These are phyloP conservation scores for Eucriotettix oculatus DNA, from an alignment of 2,888 invertebrate species.

Conservation along the genomic window DNA sequence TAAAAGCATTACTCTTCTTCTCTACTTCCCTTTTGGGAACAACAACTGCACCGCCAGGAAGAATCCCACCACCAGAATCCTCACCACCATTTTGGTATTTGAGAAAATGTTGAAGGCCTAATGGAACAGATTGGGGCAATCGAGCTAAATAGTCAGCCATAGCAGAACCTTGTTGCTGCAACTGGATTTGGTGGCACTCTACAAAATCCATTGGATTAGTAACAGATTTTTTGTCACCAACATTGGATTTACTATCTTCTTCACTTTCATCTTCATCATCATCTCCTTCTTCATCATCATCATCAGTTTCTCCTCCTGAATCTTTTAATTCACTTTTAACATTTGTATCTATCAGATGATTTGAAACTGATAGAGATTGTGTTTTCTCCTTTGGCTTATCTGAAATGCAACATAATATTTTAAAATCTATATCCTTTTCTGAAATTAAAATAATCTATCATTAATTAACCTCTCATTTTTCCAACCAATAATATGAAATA, in stretches of 20 bases:
- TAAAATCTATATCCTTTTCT: no score
- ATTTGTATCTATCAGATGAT: no score
- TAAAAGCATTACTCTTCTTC: neutral
- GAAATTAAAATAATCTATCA: no score
- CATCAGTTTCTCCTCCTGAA: neutral
- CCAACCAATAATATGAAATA: no score
- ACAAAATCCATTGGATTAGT: neutral
- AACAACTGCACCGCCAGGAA: conserved; percentile 17
- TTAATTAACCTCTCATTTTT: no score
- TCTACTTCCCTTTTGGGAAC: neutral
- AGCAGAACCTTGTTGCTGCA: conserved; percentile 16
- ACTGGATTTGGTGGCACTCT: neutral
- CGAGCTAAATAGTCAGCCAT: conserved; percentile 27
- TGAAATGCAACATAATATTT: neutral
- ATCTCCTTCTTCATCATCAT: neutral
- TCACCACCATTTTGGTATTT: conserved; percentile 21
- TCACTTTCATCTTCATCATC: neutral
- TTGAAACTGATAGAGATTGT: neutral
- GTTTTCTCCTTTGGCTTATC: neutral
- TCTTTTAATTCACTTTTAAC: neutral
- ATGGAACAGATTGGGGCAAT: conserved; percentile 22
- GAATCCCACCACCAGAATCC: conserved; percentile 17
- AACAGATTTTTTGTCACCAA: neutral
- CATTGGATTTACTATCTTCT: neutral
- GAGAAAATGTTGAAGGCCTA: conserved; percentile 24